Percentiles rank a stretch among this genome's conserved stretches.
Evolutionary conservation across 2,113 vertebrate genomes (phyloP).

Genomic region (Platichthys flesus): DNA sequence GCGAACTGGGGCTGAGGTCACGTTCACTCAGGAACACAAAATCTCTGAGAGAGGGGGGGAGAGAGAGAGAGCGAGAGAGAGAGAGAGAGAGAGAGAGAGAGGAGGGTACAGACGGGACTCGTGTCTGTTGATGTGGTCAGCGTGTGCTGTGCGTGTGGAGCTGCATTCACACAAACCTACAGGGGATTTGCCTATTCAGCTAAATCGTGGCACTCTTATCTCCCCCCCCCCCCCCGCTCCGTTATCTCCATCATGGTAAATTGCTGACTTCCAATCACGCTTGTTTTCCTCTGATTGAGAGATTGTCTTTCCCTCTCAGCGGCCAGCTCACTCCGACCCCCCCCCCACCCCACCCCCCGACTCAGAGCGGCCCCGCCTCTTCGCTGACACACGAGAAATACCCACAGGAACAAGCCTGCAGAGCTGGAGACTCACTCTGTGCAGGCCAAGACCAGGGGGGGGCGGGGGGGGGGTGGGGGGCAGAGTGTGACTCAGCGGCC

Average conservation of each 20-base stretch:
- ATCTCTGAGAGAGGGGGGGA: not conserved
- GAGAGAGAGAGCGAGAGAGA: not conserved
- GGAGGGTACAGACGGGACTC: not conserved
- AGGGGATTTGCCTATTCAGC: slow-evolving; percentile 73
- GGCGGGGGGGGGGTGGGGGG: no score
- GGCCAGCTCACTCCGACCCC: no score
- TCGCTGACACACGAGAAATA: slow-evolving; percentile 31
- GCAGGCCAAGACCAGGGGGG: no score
- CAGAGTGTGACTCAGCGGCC: no score
- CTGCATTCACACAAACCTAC: slow-evolving; percentile 67
- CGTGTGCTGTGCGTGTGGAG: slow-evolving; percentile 82
- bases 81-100: no score
- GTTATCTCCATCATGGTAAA: slow-evolving; percentile 76
- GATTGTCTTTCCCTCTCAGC: slow-evolving; percentile 27
- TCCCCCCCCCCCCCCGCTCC: slow-evolving; percentile 14
- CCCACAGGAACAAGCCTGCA: slow-evolving; percentile 29
- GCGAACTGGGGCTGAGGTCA: not conserved
- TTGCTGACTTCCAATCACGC: slow-evolving; percentile 82
- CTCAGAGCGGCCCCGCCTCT: slow-evolving; percentile 20
- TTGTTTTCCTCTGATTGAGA: slow-evolving; percentile 70
- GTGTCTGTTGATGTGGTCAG: slow-evolving; percentile 49
- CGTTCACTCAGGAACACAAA: not conserved
- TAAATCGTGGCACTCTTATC: slow-evolving; percentile 78
- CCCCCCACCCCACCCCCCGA: not conserved
- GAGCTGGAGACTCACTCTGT: no score